Percentiles rank a stretch among this genome's conserved stretches.
phyloP scores from a whole-genome alignment of 2,888 invertebrate genomes.

The Meiosimyza platycephala region DNA sequence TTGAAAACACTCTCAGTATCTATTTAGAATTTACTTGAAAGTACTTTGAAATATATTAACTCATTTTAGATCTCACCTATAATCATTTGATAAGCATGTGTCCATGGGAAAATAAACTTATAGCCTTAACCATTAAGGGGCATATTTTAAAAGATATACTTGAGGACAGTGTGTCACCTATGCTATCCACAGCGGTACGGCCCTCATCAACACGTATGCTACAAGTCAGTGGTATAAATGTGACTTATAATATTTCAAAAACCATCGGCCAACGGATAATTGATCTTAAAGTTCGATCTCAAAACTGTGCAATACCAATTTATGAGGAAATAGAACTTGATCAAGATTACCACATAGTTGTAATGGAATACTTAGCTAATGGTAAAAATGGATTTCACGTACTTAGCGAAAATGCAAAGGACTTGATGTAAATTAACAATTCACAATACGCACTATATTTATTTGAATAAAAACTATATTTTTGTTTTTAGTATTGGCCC shows the following conservation, averaged over 20 bases:
- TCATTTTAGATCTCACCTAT: conserved; percentile 73
- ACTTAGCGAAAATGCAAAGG: conserved; percentile 60
- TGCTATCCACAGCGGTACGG: conserved; percentile 44
- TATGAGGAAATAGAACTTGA: conserved; percentile 71
- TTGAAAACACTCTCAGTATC: too few species aligned
- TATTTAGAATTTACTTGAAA: neutral
- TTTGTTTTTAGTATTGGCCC: conserved; percentile 51
- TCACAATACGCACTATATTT: neutral
- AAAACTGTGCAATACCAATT: conserved; percentile 73
- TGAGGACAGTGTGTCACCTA: conserved; percentile 70
- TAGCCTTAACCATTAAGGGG: conserved; percentile 78
- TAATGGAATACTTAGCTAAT: conserved; percentile 73
- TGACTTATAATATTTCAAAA: conserved; percentile 71
- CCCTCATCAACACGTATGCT: conserved; percentile 59
- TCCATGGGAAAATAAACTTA: conserved; percentile 83
- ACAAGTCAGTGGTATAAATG: conserved; percentile 71
- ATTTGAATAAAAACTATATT: neutral
- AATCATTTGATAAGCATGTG: conserved; percentile 76
- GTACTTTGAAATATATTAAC: neutral
- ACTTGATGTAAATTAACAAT: conserved; percentile 50
- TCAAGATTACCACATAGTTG: conserved; percentile 73
- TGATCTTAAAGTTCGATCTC: conserved; percentile 71
- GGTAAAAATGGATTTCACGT: conserved; percentile 78
- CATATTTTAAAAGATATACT: conserved; percentile 72
- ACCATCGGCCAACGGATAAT: conserved; percentile 72